Percentiles rank a stretch among this genome's conserved stretches.
Conservation (phyloP, 2,888 invertebrate genomes). For the Belgica antarctica region DNA sequence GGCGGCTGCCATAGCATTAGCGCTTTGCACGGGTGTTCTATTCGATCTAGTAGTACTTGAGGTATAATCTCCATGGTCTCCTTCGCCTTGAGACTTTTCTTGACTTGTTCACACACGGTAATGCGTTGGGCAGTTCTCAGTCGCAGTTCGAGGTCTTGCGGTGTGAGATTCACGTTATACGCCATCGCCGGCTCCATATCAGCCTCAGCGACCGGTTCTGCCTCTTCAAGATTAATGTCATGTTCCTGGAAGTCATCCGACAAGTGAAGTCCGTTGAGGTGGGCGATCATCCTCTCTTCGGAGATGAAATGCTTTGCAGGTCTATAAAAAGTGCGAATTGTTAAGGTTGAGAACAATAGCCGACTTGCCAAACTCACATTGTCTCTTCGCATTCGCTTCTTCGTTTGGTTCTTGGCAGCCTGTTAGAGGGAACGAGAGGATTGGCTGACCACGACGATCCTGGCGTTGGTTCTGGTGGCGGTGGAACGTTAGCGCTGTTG, state of each 20-base stretch:
- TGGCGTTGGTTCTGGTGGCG: background rate
- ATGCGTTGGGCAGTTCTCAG: conserved; percentile 58
- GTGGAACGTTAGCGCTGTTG: background rate
- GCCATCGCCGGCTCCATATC: conserved; percentile 2
- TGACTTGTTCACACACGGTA: conserved; percentile 69
- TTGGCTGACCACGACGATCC: background rate
- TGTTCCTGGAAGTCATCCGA: conserved; percentile 55
- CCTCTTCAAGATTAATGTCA: conserved; percentile 20
- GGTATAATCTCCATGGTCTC: conserved; percentile 67
- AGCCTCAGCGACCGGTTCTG: conserved; percentile 48
- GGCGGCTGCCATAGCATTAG: conserved; percentile 80
- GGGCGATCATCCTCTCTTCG: conserved; percentile 81
- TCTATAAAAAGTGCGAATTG: conserved; percentile 50
- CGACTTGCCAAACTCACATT: background rate
- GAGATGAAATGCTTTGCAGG: conserved; percentile 74
- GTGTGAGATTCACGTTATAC: conserved; percentile 48
- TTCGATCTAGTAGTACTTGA: conserved; percentile 62
- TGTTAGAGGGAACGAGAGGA: background rate
- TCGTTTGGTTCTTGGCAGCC: background rate
- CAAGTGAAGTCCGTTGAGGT: conserved; percentile 73
- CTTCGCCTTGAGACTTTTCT: conserved; percentile 58
- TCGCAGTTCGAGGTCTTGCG: conserved; percentile 53
- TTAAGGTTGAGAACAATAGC: background rate
- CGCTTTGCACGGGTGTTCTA: conserved; percentile 73
- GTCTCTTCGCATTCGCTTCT: background rate